phyloP scores from a whole-genome alignment of 2,888 invertebrate species.

The Mythimna pallens region DNA sequence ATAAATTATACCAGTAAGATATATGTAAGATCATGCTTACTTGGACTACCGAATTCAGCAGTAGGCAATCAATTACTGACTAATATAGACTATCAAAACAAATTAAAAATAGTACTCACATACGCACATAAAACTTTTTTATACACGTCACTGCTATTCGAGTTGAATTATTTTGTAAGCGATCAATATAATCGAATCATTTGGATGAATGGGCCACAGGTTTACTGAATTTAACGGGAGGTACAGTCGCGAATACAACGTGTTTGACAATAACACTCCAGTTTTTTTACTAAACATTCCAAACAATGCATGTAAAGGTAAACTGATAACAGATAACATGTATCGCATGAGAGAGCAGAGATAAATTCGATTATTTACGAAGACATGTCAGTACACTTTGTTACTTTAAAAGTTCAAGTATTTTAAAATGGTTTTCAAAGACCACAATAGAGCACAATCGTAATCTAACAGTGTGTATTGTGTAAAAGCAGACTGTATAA shows the following conservation, averaged over 20 bases:
- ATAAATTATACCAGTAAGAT: not conserved
- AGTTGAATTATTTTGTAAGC: slow-evolving; percentile 30
- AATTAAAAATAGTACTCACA: slow-evolving; percentile 61
- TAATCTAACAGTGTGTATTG: slow-evolving; percentile 55
- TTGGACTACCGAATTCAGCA: not conserved
- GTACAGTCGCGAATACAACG: slow-evolving; percentile 40
- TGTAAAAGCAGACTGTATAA: slow-evolving; percentile 58
- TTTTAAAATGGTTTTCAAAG: slow-evolving; percentile 35
- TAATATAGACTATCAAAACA: slow-evolving; percentile 27
- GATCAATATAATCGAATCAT: slow-evolving; percentile 39
- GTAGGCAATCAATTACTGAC: not conserved
- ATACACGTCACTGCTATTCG: slow-evolving; percentile 45
- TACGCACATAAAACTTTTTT: slow-evolving; percentile 36
- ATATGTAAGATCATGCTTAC: not conserved
- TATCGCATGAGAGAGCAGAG: slow-evolving; percentile 59
- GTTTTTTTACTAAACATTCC: slow-evolving; percentile 41
- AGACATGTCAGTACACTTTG: slow-evolving; percentile 22
- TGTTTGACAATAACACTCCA: slow-evolving; percentile 52
- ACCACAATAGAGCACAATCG: slow-evolving; percentile 31
- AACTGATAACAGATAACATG: slow-evolving; percentile 67
- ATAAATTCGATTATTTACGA: slow-evolving; percentile 57
- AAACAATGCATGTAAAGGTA: slow-evolving; percentile 57
- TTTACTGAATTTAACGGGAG: slow-evolving; percentile 36
- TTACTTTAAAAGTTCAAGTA: slow-evolving; percentile 38
- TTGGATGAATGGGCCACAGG: slow-evolving; percentile 16